Conservation (phyloP, 1,140 invertebrate species). For the Drosophila bifasciata region DNA sequence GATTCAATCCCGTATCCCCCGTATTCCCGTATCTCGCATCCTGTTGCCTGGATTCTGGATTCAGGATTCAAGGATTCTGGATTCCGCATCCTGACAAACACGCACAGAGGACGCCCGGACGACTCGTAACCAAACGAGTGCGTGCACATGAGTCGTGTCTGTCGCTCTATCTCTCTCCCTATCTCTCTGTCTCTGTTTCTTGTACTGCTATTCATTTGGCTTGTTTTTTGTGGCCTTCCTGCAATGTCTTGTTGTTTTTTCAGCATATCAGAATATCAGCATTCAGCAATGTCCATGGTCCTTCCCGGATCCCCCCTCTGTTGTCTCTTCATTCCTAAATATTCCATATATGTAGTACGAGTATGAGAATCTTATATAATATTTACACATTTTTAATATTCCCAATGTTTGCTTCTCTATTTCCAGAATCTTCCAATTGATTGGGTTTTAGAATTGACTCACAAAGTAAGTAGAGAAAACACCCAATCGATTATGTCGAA, state of each 20-base stretch:
- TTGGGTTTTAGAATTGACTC: no score
- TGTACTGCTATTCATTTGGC: conserved; percentile 55
- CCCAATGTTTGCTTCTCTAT: not conserved
- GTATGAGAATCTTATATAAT: not conserved
- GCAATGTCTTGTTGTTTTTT: not conserved
- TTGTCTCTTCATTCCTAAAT: not conserved
- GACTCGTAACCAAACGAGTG: conserved; percentile 11
- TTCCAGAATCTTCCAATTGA: not conserved
- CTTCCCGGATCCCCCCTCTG: no score
- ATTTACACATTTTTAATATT: conserved; percentile 1
- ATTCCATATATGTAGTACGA: no score
- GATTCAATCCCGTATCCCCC: conserved; percentile 70
- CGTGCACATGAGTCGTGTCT: conserved; percentile 26
- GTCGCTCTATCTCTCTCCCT: conserved; percentile 5
- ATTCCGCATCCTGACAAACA: conserved; percentile 31
- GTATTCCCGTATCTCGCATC: conserved; percentile 47
- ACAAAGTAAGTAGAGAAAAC: no score
- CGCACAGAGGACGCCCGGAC: conserved; percentile 31
- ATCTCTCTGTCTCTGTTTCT: conserved; percentile 5
- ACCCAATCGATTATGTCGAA: no score
- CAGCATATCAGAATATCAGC: not conserved
- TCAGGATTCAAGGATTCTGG: not conserved
- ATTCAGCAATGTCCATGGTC: no score
- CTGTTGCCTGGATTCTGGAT: not conserved
- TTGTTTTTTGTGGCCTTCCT: conserved; percentile 37